Evolutionary conservation across 2,888 invertebrate genomes (phyloP).

Genomic region (Sceliomorpha sp.): DNA sequence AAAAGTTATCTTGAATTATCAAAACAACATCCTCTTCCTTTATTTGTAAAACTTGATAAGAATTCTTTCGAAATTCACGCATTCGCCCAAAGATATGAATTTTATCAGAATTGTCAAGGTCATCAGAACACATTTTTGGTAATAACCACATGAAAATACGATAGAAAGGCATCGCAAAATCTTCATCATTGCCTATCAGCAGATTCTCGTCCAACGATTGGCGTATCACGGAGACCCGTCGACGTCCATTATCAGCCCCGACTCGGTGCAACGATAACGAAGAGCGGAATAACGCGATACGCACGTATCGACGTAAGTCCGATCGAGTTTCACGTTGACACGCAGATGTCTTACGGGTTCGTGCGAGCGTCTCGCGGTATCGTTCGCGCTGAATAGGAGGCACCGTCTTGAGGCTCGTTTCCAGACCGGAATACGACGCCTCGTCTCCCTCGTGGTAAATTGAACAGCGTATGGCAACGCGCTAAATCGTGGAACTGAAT

Average conservation of each 20-base stretch:
- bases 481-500: slow-evolving; percentile 63
- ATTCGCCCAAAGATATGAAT: too few relatives aligned
- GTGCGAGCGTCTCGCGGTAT: slow-evolving; percentile 21
- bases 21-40: too few relatives aligned
- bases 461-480: slow-evolving; percentile 30
- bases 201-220: slow-evolving; percentile 35
- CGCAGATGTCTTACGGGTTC: slow-evolving; percentile 9
- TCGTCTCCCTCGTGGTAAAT: slow-evolving; percentile 22
- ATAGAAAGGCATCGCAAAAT: slow-evolving; percentile 32
- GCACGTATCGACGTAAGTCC: slow-evolving; percentile 29
- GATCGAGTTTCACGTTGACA: slow-evolving; percentile 42
- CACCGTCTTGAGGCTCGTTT: slow-evolving; percentile 21
- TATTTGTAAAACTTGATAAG: too few relatives aligned
- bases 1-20: too few relatives aligned
- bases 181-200: slow-evolving; percentile 2
- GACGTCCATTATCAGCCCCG: slow-evolving; percentile 50
- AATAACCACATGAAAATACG: slow-evolving; percentile 42
- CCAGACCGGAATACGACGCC: slow-evolving; percentile 1
- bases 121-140: background rate
- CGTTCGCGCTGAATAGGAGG: slow-evolving; percentile 15
- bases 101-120: too few relatives aligned
- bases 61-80: too few relatives aligned
- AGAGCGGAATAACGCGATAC: slow-evolving; percentile 42
- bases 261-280: slow-evolving; percentile 51
- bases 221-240: slow-evolving; percentile 50